These are phyloP conservation scores for Oeneis ivallda DNA, from an alignment of 2,888 invertebrate genomes.

Conservation along the genomic window DNA sequence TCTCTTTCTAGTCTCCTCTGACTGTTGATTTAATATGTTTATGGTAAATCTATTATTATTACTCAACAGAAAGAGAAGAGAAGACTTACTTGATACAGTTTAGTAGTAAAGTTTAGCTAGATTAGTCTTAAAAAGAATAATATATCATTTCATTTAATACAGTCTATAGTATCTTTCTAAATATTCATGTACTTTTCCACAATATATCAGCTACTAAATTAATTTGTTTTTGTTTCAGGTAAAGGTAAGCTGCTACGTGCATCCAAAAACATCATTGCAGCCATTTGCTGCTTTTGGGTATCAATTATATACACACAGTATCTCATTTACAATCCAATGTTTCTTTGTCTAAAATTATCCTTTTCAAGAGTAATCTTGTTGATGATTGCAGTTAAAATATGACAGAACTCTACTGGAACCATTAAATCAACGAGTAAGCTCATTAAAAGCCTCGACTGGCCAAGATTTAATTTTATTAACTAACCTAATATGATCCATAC, in stretches of 20 bases:
- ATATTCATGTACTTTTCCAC: too few species aligned
- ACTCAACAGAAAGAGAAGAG: too few species aligned
- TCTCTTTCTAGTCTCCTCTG: not conserved
- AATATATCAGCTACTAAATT: not conserved
- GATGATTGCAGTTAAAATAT: not conserved
- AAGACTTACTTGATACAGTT: too few species aligned
- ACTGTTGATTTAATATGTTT: not conserved
- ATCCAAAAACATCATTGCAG: constrained; percentile 2
- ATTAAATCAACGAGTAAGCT: constrained; percentile 5
- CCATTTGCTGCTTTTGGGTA: too few species aligned
- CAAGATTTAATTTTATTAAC: constrained; percentile 28
- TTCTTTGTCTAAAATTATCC: not conserved
- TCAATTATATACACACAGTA: too few species aligned
- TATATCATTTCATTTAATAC: too few species aligned
- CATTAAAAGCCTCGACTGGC: constrained; percentile 13
- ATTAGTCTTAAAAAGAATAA: too few species aligned
- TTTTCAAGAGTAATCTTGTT: not conserved
- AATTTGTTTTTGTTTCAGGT: constrained; percentile 61
- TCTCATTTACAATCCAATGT: too few species aligned
- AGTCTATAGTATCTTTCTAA: too few species aligned
- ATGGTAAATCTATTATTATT: too few species aligned
- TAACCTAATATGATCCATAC: constrained; percentile 27
- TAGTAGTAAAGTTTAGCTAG: too few species aligned
- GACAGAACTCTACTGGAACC: too few species aligned
- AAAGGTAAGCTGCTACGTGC: constrained; percentile 61